Percentiles rank a stretch among this genome's conserved stretches.
phyloP scores from a whole-genome alignment of 2,797 vertebrate genomes.

The Semotilus atromaculatus region DNA sequence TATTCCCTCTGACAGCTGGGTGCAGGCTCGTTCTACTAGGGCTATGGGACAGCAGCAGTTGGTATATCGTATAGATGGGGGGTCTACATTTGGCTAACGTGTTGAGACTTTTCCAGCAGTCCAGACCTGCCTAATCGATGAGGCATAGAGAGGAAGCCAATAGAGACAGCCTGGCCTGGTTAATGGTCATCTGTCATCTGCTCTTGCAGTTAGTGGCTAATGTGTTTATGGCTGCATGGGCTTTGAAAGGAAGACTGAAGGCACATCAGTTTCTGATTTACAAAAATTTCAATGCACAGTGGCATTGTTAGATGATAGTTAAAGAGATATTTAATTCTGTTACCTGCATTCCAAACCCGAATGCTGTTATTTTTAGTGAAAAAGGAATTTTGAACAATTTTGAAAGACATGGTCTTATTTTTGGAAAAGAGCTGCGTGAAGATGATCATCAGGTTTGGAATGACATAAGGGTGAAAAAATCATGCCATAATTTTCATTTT shows the following conservation, averaged over 20 bases:
- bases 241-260: constrained; percentile 38
- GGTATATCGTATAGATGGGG: constrained; percentile 74
- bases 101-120: constrained; percentile 57
- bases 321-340: background rate
- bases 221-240: constrained; percentile 67
- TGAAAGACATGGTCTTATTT: background rate
- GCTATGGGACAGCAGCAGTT: constrained; percentile 62
- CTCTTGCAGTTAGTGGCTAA: constrained; percentile 72
- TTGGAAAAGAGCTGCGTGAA: background rate
- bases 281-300: background rate
- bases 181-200: constrained; percentile 75
- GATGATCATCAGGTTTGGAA: background rate
- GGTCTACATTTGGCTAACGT: constrained; percentile 65
- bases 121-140: constrained; percentile 75
- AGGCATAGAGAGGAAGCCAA: constrained; percentile 56
- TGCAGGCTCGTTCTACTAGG: constrained; percentile 69
- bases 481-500: background rate
- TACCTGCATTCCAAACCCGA: background rate
- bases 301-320: background rate
- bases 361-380: background rate
- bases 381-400: background rate
- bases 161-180: constrained; percentile 68
- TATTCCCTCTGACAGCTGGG: constrained; percentile 76
- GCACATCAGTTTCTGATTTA: constrained; percentile 2
- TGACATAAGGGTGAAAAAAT: background rate